Conservation (phyloP, 2,113 vertebrate species). For the Pholis gunnellus region DNA sequence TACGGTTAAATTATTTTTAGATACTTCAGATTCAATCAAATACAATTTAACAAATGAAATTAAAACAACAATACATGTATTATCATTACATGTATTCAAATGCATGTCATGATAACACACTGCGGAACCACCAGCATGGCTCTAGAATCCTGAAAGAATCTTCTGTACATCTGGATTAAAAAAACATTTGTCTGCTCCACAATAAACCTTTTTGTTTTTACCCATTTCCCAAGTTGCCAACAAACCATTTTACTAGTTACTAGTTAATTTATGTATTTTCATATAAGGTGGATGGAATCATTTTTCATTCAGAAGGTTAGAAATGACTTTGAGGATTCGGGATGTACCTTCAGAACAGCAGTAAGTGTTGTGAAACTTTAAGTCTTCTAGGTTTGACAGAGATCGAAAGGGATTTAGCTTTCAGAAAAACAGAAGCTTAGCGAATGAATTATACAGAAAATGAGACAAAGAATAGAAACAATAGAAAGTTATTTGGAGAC, state of each 20-base stretch:
- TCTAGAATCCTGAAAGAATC: background rate
- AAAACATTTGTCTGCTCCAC: background rate
- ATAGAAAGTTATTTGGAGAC: background rate
- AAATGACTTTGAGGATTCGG: background rate
- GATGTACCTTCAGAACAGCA: background rate
- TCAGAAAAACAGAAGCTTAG: background rate
- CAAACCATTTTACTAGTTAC: background rate
- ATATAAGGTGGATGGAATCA: background rate
- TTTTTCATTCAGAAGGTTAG: background rate
- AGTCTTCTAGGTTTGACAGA: slow-evolving; percentile 9
- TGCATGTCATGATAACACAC: background rate
- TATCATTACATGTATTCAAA: background rate
- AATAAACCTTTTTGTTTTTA: background rate
- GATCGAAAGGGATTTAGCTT: background rate
- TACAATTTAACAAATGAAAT: background rate
- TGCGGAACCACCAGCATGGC: background rate
- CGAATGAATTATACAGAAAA: background rate
- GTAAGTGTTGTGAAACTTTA: slow-evolving; percentile 3
- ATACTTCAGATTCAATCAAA: background rate
- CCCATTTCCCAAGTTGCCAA: background rate
- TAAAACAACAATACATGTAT: background rate
- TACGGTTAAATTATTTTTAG: background rate
- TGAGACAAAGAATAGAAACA: background rate
- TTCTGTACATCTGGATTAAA: background rate
- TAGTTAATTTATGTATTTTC: background rate